phyloP scores from a whole-genome alignment of 2,113 vertebrate species.

The Butorides virescens region DNA sequence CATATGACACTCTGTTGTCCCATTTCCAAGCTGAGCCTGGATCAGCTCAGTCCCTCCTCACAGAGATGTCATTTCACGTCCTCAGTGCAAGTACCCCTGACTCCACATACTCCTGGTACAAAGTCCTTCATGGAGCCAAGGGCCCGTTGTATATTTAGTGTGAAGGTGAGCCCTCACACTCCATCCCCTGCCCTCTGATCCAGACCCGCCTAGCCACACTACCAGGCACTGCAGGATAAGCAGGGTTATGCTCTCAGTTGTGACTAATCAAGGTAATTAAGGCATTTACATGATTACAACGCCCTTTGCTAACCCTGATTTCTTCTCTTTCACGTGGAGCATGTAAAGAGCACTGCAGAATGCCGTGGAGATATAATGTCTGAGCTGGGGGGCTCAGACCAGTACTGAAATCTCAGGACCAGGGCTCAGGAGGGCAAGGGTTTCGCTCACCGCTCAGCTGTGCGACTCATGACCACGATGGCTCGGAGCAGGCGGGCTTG shows the following conservation, averaged over 20 bases:
- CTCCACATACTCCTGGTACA: neutral
- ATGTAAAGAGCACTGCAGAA: neutral
- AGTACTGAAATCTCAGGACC: neutral
- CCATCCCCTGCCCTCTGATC: neutral
- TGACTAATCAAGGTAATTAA: neutral
- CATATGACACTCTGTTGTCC: accelerated
- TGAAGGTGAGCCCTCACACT: neutral
- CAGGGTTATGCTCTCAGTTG: neutral
- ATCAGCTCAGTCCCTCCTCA: neutral
- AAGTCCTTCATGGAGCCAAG: accelerated
- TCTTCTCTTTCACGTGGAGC: neutral
- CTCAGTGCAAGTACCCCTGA: neutral
- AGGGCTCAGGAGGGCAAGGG: neutral
- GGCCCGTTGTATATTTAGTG: neutral
- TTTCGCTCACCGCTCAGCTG: accelerated
- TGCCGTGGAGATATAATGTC: accelerated
- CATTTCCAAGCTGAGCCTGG: neutral
- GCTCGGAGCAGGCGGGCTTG: neutral
- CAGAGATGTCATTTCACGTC: neutral
- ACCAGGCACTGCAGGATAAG: neutral
- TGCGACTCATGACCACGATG: neutral
- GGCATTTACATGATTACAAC: neutral
- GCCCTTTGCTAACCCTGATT: neutral
- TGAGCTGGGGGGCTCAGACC: neutral
- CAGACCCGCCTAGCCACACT: neutral